phyloP scores from a whole-genome alignment of 2,113 vertebrate species.

The Myotis yumanensis region DNA sequence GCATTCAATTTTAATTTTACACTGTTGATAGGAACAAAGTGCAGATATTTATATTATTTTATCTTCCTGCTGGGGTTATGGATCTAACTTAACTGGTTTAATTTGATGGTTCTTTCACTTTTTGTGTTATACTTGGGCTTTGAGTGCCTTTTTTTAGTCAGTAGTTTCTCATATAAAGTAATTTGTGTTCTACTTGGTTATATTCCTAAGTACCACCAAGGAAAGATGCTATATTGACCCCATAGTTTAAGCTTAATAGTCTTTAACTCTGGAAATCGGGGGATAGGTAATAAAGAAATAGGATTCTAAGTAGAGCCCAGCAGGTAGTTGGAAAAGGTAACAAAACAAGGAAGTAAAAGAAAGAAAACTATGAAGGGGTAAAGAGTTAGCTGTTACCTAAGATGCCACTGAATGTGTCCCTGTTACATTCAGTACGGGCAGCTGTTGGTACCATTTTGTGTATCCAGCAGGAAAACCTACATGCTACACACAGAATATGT shows the following conservation, averaged over 20 bases:
- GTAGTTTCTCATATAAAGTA: background rate
- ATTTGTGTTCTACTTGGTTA: constrained; percentile 18
- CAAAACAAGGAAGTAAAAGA: background rate
- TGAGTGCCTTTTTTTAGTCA: background rate
- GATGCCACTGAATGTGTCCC: background rate
- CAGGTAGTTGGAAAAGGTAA: background rate
- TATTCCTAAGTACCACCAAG: constrained; percentile 21
- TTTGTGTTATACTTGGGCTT: background rate
- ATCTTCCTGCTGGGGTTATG: background rate
- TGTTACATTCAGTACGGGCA: background rate
- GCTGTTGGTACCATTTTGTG: background rate
- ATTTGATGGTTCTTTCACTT: background rate
- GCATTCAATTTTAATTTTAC: constrained; percentile 30
- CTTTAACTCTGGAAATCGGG: background rate
- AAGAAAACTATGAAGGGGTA: background rate
- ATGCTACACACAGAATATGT: background rate
- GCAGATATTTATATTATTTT: background rate
- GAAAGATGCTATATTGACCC: background rate
- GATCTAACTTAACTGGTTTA: constrained; percentile 4
- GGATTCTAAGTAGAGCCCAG: background rate
- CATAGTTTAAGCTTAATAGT: constrained; percentile 20
- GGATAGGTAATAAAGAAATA: background rate
- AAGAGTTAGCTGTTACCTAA: background rate
- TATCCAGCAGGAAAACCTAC: background rate
- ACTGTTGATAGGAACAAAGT: background rate